phyloP scores from a whole-genome alignment of 2,113 vertebrate genomes.

The Centropristis striata region DNA sequence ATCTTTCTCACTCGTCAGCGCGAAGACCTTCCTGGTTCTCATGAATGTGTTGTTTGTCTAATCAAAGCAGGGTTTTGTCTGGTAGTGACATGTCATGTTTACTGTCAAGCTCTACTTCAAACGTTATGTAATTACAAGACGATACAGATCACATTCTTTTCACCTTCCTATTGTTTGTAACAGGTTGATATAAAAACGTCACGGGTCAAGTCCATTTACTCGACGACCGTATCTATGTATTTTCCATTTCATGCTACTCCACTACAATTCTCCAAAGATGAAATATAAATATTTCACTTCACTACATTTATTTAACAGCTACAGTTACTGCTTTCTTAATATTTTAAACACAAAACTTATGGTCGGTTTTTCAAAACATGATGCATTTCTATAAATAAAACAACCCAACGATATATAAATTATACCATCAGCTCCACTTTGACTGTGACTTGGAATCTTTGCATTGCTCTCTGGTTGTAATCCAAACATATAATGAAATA shows the following conservation, averaged over 20 bases:
- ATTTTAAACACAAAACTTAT: neutral
- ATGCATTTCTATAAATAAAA: neutral
- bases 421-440: neutral
- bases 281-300: neutral
- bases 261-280: neutral
- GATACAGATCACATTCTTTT: neutral
- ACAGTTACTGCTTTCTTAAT: neutral
- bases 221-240: neutral
- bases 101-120: neutral
- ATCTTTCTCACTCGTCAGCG: neutral
- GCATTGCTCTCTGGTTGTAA: neutral
- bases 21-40: neutral
- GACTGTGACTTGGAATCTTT: neutral
- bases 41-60: neutral
- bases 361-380: too few relatives aligned
- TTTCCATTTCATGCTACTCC: neutral
- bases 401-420: neutral
- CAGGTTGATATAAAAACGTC: neutral
- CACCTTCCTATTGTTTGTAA: neutral
- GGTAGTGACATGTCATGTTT: neutral
- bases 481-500: neutral
- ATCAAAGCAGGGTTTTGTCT: neutral
- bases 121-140: neutral
- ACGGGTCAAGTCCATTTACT: too few relatives aligned
- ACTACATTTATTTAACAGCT: neutral